These are phyloP conservation scores for Pelosia muscerda DNA, from an alignment of 2,888 invertebrate genomes.

Conservation along the genomic window DNA sequence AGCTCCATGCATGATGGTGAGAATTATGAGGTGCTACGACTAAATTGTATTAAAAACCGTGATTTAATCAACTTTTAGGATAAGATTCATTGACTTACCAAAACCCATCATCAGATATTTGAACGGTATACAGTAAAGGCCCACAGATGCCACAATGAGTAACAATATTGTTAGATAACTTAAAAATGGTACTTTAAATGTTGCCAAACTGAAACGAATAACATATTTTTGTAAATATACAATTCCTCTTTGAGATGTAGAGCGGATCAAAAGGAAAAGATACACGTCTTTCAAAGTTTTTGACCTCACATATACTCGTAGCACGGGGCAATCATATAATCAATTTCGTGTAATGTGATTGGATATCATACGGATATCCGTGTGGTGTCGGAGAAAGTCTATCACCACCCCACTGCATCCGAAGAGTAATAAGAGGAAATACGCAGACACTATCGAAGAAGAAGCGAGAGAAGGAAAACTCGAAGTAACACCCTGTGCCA, in stretches of 20 bases:
- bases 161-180: slow-evolving; percentile 71
- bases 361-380: no score
- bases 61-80: no score
- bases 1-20: background rate
- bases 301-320: background rate
- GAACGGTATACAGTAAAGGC: slow-evolving; percentile 68
- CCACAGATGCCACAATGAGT: slow-evolving; percentile 59
- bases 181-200: slow-evolving; percentile 77
- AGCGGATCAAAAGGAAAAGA: background rate
- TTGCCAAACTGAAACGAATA: slow-evolving; percentile 71
- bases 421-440: no score
- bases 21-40: background rate
- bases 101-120: slow-evolving; percentile 76
- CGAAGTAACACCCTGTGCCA: no score
- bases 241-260: background rate
- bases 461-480: no score
- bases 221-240: background rate
- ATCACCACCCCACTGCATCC: no score
- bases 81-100: slow-evolving; percentile 61
- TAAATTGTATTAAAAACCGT: background rate
- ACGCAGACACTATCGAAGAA: no score
- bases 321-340: background rate
- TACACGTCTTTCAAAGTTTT: background rate
- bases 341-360: no score
- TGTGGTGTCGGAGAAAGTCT: no score